Base-by-base conservation (phyloP, 2,113 vertebrate species). In the Callaeas wilsoni region DNA sequence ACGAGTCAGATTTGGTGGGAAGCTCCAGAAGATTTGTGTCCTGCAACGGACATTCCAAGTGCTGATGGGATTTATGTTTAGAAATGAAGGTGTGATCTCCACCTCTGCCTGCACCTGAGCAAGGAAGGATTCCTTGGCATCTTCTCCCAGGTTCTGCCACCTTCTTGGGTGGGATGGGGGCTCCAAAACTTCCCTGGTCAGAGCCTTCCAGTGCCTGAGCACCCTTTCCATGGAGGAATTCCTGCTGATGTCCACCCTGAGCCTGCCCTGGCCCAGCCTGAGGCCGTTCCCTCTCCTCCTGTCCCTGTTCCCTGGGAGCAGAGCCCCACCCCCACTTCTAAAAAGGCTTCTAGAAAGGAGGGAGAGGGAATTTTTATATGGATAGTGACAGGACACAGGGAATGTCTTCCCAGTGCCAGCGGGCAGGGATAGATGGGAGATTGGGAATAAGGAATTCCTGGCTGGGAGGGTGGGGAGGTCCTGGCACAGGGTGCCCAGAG, bases 151-250 rank as follows among this genome's bases (percentile, higher is more conserved):
- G 18, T 10, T 69, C 12, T 47, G 22, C 8, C 4, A 2, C 29
- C 20, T 33, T 8, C n/a, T n/a, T n/a, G 55, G 55, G 39, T n/a
- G 68, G 57, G 57, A 55, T 63, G 80, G 20, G 33, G 1, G 1
- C 6, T 44, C 32, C 80, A 70, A n/a, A 44, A 8, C 7, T 1
- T 50, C 33, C 37, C 55, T 41, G 78, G 78, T 23, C 42, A 49
- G 19, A 23, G 12, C 33, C 33, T 59, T 0, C 44, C 41, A 32
- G 4, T 0, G 3, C 13, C 41, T 68, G 33, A 37, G 4, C 20
- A 0, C 33, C 77, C 8, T 57, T 68, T 39, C 52, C 63, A 39
- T 33, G 63, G 8, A 14, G 52, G 47, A 68, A 68, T 81, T 68
- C 41, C 78, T 68, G 27, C 78, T 68, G 30, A 1, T 17, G 22